Percentiles rank a stretch among this genome's conserved stretches.
phyloP scores from a whole-genome alignment of 2,888 invertebrate genomes.

The Drosophila niveifrons region DNA sequence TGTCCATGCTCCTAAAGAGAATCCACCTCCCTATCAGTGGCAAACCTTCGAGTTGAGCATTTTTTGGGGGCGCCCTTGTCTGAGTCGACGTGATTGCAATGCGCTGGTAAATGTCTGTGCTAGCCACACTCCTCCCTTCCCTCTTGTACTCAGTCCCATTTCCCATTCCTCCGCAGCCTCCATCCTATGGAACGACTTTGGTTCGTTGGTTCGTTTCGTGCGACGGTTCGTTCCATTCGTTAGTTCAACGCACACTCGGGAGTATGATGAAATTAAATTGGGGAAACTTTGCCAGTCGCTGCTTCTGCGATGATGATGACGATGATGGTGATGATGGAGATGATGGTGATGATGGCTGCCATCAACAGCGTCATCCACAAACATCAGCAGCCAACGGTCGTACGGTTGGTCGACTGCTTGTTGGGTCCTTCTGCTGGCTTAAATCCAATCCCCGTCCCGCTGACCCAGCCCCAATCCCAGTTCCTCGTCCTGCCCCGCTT shows the following conservation, averaged over 20 bases:
- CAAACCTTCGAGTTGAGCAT: constrained; percentile 36
- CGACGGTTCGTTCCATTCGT: constrained; percentile 72
- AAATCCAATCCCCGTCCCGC: constrained; percentile 64
- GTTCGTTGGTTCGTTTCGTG: constrained; percentile 38
- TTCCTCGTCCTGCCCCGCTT: not conserved
- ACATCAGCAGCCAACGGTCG: constrained; percentile 51
- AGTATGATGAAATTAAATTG: constrained; percentile 84
- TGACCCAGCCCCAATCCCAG: constrained; percentile 24
- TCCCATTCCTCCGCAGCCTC: not conserved
- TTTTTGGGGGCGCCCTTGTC: constrained; percentile 36
- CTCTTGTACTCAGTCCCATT: constrained; percentile 12
- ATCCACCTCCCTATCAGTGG: constrained; percentile 48
- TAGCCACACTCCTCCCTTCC: constrained; percentile 38
- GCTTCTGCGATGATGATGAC: constrained; percentile 31
- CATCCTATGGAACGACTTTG: constrained; percentile 12
- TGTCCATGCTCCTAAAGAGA: constrained; percentile 3
- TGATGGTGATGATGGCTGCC: constrained; percentile 77
- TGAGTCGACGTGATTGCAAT: constrained; percentile 73
- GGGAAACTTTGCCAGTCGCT: constrained; percentile 80
- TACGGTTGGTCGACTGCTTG: constrained; percentile 52
- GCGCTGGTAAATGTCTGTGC: constrained; percentile 60
- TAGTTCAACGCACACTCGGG: constrained; percentile 80
- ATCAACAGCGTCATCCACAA: constrained; percentile 72
- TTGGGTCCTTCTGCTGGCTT: constrained; percentile 47
- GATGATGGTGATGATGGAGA: constrained; percentile 39